These are phyloP conservation scores for Procambarus virginalis DNA, from an alignment of 1,140 invertebrate genomes.

Conservation along the genomic window DNA sequence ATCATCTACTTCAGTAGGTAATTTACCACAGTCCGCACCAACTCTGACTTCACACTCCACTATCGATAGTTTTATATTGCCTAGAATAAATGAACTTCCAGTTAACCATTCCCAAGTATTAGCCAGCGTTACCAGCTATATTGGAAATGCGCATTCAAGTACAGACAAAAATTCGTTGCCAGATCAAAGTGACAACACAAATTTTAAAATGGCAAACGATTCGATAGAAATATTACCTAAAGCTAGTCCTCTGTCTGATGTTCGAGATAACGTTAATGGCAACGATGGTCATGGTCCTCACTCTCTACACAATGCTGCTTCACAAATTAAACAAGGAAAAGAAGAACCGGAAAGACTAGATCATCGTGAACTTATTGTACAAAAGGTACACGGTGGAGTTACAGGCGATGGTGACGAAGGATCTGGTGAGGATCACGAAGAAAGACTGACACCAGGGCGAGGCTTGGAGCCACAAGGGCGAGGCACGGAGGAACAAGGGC, in stretches of 20 bases:
- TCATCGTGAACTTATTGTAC: background rate
- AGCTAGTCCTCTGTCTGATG: conserved; percentile 7
- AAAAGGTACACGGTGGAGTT: background rate
- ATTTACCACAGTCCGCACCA: background rate
- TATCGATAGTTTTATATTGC: background rate
- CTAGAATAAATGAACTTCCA: background rate
- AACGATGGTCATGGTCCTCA: background rate
- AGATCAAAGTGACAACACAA: background rate
- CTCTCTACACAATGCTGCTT: background rate
- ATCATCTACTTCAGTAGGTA: background rate
- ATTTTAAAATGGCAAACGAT: background rate
- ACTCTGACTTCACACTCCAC: background rate
- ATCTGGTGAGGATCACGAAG: background rate
- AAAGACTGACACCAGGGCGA: background rate
- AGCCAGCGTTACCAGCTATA: background rate
- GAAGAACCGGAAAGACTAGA: background rate
- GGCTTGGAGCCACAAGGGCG: no score
- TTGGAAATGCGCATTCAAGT: background rate
- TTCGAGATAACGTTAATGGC: background rate
- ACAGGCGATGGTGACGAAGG: background rate
- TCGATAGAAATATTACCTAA: background rate
- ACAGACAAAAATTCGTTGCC: background rate
- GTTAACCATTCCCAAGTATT: background rate
- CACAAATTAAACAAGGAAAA: background rate
- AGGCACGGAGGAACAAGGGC: no score